Conservation (phyloP, 2,888 invertebrate genomes). For the Abrostola triplasia region DNA sequence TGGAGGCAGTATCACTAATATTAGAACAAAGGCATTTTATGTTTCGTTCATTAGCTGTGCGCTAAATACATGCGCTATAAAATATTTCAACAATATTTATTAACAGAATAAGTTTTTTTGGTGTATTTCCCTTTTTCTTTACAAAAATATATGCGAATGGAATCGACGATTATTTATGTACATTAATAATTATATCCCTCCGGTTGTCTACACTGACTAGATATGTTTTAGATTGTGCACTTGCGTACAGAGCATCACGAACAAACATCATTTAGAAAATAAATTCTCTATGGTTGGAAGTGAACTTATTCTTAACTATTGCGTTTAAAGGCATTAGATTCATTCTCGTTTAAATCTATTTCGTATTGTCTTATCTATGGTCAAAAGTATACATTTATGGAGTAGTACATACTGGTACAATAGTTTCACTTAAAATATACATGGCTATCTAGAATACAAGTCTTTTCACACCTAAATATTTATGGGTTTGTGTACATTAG, state of each 20-base stretch:
- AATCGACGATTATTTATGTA: conserved; percentile 73
- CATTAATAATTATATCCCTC: conserved; percentile 77
- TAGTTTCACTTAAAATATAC: conserved; percentile 32
- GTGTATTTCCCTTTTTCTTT: conserved; percentile 62
- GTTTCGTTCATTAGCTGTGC: conserved; percentile 32
- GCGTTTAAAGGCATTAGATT: conserved; percentile 83
- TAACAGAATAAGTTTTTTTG: conserved; percentile 63
- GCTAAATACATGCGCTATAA: conserved; percentile 46
- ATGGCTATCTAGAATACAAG: conserved; percentile 30
- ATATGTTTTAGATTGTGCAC: conserved; percentile 87
- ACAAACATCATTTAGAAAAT: conserved; percentile 80
- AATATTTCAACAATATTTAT: conserved; percentile 50
- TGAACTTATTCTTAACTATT: conserved; percentile 84
- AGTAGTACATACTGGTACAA: conserved; percentile 56
- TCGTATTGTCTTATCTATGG: conserved; percentile 88
- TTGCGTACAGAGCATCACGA: conserved; percentile 70
- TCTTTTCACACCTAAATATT: conserved; percentile 29
- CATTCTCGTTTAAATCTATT: conserved; percentile 75
- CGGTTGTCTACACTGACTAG: conserved; percentile 85
- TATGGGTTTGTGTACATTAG: conserved; percentile 13
- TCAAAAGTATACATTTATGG: conserved; percentile 73
- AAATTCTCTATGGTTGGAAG: conserved; percentile 78
- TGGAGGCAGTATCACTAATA: conserved; percentile 24
- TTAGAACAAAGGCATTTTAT: conserved; percentile 46
- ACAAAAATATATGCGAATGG: conserved; percentile 85